Percentiles rank a stretch among this genome's conserved stretches.
phyloP scores from a whole-genome alignment of 2,888 invertebrate genomes.

The Zygothrica quintamaculata region DNA sequence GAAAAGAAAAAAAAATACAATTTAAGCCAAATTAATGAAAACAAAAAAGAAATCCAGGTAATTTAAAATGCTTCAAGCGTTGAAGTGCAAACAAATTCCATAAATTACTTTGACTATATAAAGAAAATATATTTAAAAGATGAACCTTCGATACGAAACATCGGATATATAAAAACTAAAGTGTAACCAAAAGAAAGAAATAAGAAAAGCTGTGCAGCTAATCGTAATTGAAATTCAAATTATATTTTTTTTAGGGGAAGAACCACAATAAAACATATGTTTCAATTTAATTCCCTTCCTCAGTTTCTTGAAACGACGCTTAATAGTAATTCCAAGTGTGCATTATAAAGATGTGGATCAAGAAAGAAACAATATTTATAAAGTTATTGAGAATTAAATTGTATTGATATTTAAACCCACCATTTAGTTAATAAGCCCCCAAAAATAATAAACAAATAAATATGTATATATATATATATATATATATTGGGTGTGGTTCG shows the following conservation, averaged over 20 bases:
- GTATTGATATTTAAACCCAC: slow-evolving; percentile 67
- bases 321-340: slow-evolving; percentile 18
- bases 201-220: too few species aligned
- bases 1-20: background rate
- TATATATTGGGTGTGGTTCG: too few species aligned
- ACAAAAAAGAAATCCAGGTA: background rate
- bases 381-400: slow-evolving; percentile 11
- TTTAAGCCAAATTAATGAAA: background rate
- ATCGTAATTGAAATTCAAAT: too few species aligned
- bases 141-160: too few species aligned
- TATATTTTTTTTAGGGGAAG: too few species aligned
- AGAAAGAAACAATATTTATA: background rate
- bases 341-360: background rate
- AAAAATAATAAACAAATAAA: slow-evolving; percentile 23
- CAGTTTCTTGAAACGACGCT: too few species aligned
- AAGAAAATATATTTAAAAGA: background rate
- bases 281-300: too few species aligned
- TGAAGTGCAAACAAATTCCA: slow-evolving; percentile 19
- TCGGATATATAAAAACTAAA: too few species aligned
- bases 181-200: too few species aligned
- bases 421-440: slow-evolving; percentile 68
- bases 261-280: too few species aligned
- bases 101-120: slow-evolving; percentile 11
- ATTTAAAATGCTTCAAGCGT: background rate
- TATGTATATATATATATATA: slow-evolving; percentile 17